Evolutionary conservation across 1,140 invertebrate species (phyloP), one percentile per base, ranked within the genome.

Genomic region (Drosophila micromelanica): DNA sequence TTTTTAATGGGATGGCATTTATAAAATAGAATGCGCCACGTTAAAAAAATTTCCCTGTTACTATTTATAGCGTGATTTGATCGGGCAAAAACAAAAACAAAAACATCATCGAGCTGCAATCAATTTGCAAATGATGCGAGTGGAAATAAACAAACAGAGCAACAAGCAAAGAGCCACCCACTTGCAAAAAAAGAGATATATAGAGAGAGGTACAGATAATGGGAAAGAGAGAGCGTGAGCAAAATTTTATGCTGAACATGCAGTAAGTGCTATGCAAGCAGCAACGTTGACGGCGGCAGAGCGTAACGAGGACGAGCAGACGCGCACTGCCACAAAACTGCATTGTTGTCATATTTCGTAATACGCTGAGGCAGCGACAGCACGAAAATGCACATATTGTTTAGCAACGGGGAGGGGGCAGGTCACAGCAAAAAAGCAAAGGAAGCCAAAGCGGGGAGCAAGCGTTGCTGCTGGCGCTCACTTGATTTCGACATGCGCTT

Each of bases 341-440:
- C 87, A 90, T 90, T 90, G 87, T 90, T 90, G 89, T 90, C 87
- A 90, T 90, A 87, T 90, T 90, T 90, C 87, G 87, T 90, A 89
- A 89, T 89, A 89, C 78, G 82, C 82, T 85, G 80, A 85, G 63
- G 68, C 76, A 80, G 76, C 80, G 30, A 56, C 51, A 80, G 56
- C 63, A 62, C 15, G 52, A 64, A 49, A 49, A 62, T 71, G 65
- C 38, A 73, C 45, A 74, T 49, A 73, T 13, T 61, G 51, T 15
- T 13, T 38, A 35, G 43, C 15, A 27, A 15, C 20, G 40, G 37
- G 69, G 30, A 3, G 23, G 8, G 38, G 38, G 46, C 71, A 74
- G 80, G 79, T 82, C 79, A 79, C 61, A 73, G 64, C 45, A 42
- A 56, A 51, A 30, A 40, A 69, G 57, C 71, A 70, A 69, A 73